A percentile compares a stretch with the other conserved stretches of the same genome.
These are phyloP conservation scores for Myotis brandtii DNA, from an alignment of 2,113 vertebrate species.

Conservation along the genomic window DNA sequence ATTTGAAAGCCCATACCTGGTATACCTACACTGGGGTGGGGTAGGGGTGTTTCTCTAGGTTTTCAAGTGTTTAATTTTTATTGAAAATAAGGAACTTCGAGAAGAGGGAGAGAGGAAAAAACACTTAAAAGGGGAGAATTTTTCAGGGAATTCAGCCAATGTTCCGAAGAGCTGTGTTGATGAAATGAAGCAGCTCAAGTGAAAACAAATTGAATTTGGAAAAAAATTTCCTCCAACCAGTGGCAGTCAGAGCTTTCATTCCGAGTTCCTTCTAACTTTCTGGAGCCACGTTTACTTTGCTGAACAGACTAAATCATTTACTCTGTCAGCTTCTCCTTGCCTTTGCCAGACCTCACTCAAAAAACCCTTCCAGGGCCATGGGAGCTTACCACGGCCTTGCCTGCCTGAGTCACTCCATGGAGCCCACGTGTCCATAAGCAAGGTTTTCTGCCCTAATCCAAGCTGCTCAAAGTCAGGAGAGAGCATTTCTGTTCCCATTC, in stretches of 20 bases:
- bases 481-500: not conserved
- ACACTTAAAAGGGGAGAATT: constrained; percentile 41
- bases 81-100: constrained; percentile 62
- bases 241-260: constrained; percentile 75
- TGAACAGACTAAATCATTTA: constrained; percentile 74
- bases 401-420: constrained; percentile 39
- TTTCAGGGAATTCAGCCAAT: constrained; percentile 75
- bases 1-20: not conserved
- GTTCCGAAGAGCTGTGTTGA: constrained; percentile 76
- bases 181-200: constrained; percentile 77
- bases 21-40: not conserved
- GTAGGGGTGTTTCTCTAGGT: not conserved
- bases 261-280: constrained; percentile 68
- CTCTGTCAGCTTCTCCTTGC: constrained; percentile 57
- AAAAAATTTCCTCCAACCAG: constrained; percentile 72
- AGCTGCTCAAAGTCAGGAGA: not conserved
- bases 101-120: not conserved
- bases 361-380: constrained; percentile 43
- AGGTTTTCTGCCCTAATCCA: constrained; percentile 45
- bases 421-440: not conserved
- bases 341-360: constrained; percentile 67
- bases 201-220: constrained; percentile 81
- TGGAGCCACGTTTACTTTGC: constrained; percentile 69
- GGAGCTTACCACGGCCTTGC: not conserved
- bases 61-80: constrained; percentile 65